Conservation (phyloP, 2,888 invertebrate genomes). For the Drosophila kambysellisi region DNA sequence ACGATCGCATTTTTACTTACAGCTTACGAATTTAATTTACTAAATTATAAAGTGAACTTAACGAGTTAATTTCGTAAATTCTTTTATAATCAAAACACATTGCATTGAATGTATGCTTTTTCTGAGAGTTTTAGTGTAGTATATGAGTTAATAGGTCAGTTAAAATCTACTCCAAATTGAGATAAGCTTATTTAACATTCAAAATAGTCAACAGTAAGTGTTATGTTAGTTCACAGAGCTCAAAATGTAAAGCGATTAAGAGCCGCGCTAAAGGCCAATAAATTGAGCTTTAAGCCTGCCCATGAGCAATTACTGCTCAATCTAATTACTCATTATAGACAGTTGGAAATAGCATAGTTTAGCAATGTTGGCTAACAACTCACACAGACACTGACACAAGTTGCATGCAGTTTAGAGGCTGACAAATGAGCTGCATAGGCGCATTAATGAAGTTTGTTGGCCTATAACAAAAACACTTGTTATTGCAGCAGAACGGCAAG, state of each 20-base stretch:
- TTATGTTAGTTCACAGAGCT: conserved; percentile 1
- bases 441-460: conserved; percentile 54
- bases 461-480: conserved; percentile 31
- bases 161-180: background rate
- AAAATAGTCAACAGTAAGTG: background rate
- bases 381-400: background rate
- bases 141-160: background rate
- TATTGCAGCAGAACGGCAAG: background rate
- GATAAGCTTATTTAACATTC: background rate
- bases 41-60: background rate
- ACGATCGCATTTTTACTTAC: background rate
- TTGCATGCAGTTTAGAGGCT: conserved; percentile 18
- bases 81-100: background rate
- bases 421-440: conserved; percentile 34
- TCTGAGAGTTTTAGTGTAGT: background rate
- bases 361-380: conserved; percentile 23
- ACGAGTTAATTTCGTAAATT: background rate
- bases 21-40: too few species aligned
- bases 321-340: conserved; percentile 5
- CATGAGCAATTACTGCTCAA: background rate
- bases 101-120: background rate
- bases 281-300: background rate
- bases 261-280: background rate
- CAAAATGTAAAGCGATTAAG: background rate
- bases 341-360: conserved; percentile 1